Base-by-base conservation (phyloP, 2,888 invertebrate species). In the Drosophila seclusa region DNA sequence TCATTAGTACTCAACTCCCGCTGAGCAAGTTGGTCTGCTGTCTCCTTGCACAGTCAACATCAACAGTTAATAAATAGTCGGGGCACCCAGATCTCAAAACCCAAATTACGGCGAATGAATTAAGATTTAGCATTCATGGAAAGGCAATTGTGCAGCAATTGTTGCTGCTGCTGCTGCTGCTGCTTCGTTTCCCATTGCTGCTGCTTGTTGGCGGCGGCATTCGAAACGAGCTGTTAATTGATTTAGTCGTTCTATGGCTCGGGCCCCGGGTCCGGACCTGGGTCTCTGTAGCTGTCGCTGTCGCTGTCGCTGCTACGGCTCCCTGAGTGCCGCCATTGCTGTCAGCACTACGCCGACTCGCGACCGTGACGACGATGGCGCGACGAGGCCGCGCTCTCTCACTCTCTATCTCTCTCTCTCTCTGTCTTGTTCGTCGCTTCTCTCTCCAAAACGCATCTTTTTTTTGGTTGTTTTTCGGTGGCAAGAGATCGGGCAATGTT, bases 311-410 rank as follows among this genome's bases (percentile, higher is more conserved):
- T 61, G 31, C 48, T 29, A 8, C 45, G 29, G 57, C 68, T 50
- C 71, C 50, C 82, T 87, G 87, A 87, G 83, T 86, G 77, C 88
- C 88, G 89, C 87, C 87, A 87, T 87, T 88, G 87, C 87, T 87
- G 86, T 89, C 86, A 85, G 76, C 89, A 83, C 78, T 58, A 72
- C 73, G 72, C 68, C 83, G 74, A 70, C 73, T 68, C 73, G 69
- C 87, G 87, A 83, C 82, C 87, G 87, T 82, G 88, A 82, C 68
- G 86, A 59, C 54, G 76, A 71, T 60, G 75, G 27, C 65, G 84
- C 85, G 83, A 82, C 83, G 86, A 32, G 62, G 66, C 60, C 42
- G 36, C 67, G 75, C 53, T 50, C 50, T 52, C 40, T 36, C 53
- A 11, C 59, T 50, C 32, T 52, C n/a, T 40, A 57, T 63, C 65